A percentile compares a stretch with the other conserved stretches of the same genome.
Evolutionary conservation across 1,140 invertebrate genomes (phyloP).

Genomic region (Lasioglossum baleicum): DNA sequence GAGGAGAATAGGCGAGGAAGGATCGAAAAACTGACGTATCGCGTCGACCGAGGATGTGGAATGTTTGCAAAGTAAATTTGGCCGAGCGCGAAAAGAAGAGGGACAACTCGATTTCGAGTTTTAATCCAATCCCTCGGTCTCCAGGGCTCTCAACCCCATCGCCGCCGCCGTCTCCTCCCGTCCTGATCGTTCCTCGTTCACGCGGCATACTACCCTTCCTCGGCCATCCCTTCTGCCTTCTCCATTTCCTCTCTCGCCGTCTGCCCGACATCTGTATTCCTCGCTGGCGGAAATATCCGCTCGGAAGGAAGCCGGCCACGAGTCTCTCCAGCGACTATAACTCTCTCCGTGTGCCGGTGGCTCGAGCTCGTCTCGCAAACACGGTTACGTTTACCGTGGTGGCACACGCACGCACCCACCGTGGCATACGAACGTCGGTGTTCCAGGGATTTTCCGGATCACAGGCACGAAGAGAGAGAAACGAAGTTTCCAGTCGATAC

Average conservation of each 20-base stretch:
- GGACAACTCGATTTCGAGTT: constrained; percentile 75
- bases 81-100: constrained; percentile 50
- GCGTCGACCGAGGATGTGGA: constrained; percentile 61
- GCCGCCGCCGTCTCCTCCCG: constrained; percentile 27
- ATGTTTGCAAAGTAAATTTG: constrained; percentile 75
- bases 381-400: no score
- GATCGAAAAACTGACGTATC: constrained; percentile 47
- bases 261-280: constrained; percentile 27
- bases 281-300: constrained; percentile 31
- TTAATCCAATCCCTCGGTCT: constrained; percentile 69
- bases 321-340: background rate
- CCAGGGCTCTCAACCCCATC: constrained; percentile 27
- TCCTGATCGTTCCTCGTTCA: background rate
- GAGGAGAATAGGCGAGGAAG: no score
- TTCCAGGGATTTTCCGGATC: no score
- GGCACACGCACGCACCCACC: no score
- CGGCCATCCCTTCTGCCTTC: background rate
- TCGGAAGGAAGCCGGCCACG: background rate
- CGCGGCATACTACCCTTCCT: background rate
- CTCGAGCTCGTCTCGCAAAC: no score
- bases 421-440: no score
- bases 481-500: no score
- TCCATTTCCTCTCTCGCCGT: constrained; percentile 3
- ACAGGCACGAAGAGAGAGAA: no score
- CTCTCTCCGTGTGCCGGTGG: no score